Percentiles rank a stretch among this genome's conserved stretches.
Conservation (phyloP, 2,797 vertebrate species). For the Ptychobarbus kaznakovi region DNA sequence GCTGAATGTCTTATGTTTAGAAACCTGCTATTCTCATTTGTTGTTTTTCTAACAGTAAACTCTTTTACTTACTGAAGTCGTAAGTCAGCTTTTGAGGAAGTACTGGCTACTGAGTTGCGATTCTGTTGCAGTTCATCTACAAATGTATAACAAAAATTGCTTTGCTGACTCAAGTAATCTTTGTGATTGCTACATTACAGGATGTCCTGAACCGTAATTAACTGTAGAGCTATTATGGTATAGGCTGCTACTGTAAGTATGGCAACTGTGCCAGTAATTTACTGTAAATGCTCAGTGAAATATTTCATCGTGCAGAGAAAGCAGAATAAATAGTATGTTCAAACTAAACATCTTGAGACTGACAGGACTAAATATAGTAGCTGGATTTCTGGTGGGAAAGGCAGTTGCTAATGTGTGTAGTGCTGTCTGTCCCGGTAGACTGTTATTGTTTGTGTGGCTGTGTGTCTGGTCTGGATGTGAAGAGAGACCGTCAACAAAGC, state of each 20-base stretch:
- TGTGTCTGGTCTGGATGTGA: conserved; percentile 2
- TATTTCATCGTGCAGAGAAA: neutral
- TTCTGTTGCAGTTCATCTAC: neutral
- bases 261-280: neutral
- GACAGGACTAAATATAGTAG: neutral
- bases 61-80: neutral
- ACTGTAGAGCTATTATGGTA: neutral
- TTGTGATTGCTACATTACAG: neutral
- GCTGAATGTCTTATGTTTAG: neutral
- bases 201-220: neutral
- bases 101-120: neutral
- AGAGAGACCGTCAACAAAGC: neutral
- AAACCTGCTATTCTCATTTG: neutral
- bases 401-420: neutral
- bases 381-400: conserved; percentile 20
- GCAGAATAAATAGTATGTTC: neutral
- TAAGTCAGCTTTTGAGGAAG: neutral
- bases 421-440: neutral
- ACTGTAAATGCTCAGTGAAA: neutral
- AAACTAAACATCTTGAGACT: neutral
- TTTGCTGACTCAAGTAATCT: neutral
- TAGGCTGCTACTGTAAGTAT: neutral
- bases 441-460: conserved; percentile 20
- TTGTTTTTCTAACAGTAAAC: neutral
- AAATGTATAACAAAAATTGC: neutral